A percentile compares a stretch with the other conserved stretches of the same genome.
Conservation (phyloP, 2,113 vertebrate genomes). For the Eidolon helvum region DNA sequence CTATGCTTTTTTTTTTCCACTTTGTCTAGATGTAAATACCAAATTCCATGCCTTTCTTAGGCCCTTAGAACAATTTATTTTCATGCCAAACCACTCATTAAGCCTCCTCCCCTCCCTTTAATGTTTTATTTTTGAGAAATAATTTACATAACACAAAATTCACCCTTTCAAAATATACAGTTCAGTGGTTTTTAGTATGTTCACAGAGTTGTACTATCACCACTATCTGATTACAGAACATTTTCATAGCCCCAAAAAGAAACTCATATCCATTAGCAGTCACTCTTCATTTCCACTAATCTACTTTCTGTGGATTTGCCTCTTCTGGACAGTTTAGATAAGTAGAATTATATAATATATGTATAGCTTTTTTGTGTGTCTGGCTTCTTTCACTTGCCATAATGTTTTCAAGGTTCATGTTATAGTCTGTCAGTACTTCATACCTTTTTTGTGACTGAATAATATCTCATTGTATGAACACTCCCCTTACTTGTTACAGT, state of each 20-base stretch:
- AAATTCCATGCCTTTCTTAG: conserved; percentile 8
- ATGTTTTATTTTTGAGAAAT: background rate
- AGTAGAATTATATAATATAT: background rate
- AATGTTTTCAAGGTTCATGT: background rate
- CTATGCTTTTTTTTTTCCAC: background rate
- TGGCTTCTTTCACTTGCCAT: background rate
- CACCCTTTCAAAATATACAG: background rate
- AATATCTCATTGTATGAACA: background rate
- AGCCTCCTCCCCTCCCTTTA: background rate
- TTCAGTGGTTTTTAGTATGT: background rate
- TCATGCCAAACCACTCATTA: background rate
- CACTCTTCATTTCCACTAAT: background rate
- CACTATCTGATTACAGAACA: background rate
- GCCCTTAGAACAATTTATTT: background rate
- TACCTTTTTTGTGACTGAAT: background rate
- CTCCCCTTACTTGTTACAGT: background rate
- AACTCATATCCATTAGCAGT: background rate
- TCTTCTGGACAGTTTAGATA: background rate
- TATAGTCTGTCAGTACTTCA: background rate
- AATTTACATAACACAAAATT: background rate
- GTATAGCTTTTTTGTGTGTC: background rate
- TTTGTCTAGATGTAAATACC: conserved; percentile 2
- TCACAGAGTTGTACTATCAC: background rate
- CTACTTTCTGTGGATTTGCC: background rate
- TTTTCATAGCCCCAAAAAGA: background rate